Base-by-base conservation (phyloP, 2,113 vertebrate species). In the Tylochromis polylepis region DNA sequence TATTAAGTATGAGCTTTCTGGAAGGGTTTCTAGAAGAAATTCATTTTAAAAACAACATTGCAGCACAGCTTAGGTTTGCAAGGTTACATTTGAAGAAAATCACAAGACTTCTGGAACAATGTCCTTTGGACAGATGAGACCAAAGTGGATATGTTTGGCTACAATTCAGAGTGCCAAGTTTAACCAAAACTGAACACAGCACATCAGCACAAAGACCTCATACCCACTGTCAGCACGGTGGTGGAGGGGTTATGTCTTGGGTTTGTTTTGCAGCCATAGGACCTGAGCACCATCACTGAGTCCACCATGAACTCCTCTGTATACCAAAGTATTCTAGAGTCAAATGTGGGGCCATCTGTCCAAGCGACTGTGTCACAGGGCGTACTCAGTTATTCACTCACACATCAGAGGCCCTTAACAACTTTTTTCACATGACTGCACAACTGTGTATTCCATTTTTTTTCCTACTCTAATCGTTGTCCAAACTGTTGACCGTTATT, bases 241-340 rank as follows among this genome's bases (percentile, higher is more conserved):
- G 2, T 49, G 67, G 24, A 75, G 41, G 41, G 67, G 14, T 29
- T 18, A 75, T 75, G 41, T 7, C 3, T 46, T 46, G 3, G 41
- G 14, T 46, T 72, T 27, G 67, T 72, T 72, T 72, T 46, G 14
- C 14, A 70, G 22, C 41, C 14, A 16, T 11, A 11, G 38, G 67
- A 46, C 22, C 65, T 46, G 65, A 43, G 65, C 38, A 70, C 36
- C 65, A 41, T 70, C 20, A 0, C 0, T 16, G 65, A 43, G 8
- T 70, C 38, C 38, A 72, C 0, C 5, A 2, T 27, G 0, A 46
- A 27, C 22, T 0, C 41, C 22, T 67, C 60, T 27, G 22, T 27
- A 43, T 70, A 70, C 38, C n/a, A 70, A 70, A 22, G 24, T 46
- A 27, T 43, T 27, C 65, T 70, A 0, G 14, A 72, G 38, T 46